Evolutionary conservation across 2,888 invertebrate species (phyloP).

Genomic region (Caenorhabditis angaria): DNA sequence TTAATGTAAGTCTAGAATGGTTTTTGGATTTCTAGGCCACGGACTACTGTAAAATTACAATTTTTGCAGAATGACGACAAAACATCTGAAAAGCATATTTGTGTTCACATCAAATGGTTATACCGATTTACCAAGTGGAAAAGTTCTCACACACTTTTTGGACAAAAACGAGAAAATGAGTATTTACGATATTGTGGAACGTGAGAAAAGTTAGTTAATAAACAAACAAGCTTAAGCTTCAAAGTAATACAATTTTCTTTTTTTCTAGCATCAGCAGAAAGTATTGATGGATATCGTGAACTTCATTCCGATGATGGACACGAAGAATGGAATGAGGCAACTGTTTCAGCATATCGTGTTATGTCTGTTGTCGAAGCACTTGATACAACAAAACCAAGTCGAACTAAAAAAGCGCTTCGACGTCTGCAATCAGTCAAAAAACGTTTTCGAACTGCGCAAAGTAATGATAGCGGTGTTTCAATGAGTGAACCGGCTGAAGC

Average conservation of each 20-base stretch:
- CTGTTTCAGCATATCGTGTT: slow-evolving; percentile 41
- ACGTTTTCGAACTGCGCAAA: slow-evolving; percentile 48
- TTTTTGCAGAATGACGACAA: slow-evolving; percentile 58
- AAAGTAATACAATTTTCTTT: neutral
- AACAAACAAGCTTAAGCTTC: neutral
- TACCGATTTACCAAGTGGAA: slow-evolving; percentile 54
- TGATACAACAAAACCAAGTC: slow-evolving; percentile 30
- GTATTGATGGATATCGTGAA: slow-evolving; percentile 62
- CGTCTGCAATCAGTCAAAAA: slow-evolving; percentile 46
- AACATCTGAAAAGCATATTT: slow-evolving; percentile 56
- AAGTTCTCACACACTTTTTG: slow-evolving; percentile 61
- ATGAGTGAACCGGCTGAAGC: slow-evolving; percentile 32
- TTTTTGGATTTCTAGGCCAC: no score
- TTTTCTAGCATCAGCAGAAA: slow-evolving; percentile 36
- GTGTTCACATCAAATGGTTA: slow-evolving; percentile 63
- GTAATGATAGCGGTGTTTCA: slow-evolving; percentile 57
- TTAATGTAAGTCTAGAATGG: no score
- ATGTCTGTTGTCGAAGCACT: slow-evolving; percentile 52
- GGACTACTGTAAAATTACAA: no score
- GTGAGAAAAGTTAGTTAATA: slow-evolving; percentile 47
- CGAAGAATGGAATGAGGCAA: slow-evolving; percentile 52
- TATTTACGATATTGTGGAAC: slow-evolving; percentile 61
- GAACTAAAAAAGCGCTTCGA: slow-evolving; percentile 45
- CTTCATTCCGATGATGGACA: slow-evolving; percentile 49
- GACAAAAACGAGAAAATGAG: slow-evolving; percentile 65